These are phyloP conservation scores for Eudemis profundana DNA, from an alignment of 2,888 invertebrate species.

Conservation along the genomic window DNA sequence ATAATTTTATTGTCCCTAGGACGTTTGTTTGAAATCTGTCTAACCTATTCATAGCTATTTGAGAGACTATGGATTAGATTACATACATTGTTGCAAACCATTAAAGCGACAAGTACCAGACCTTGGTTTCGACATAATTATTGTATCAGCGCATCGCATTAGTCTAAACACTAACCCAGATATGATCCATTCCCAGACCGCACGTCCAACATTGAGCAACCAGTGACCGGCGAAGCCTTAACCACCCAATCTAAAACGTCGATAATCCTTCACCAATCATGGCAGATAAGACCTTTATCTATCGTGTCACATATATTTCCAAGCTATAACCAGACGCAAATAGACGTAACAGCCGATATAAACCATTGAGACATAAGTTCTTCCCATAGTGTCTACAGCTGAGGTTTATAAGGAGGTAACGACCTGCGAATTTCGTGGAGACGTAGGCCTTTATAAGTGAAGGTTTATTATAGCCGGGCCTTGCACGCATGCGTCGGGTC, in stretches of 20 bases:
- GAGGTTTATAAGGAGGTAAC: neutral
- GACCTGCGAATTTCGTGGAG: slow-evolving; percentile 4
- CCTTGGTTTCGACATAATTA: slow-evolving; percentile 22
- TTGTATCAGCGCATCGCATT: slow-evolving; percentile 8
- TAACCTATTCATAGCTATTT: too few relatives aligned
- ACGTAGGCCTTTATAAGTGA: slow-evolving; percentile 4
- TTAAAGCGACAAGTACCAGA: neutral
- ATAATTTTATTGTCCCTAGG: too few relatives aligned
- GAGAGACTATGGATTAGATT: neutral
- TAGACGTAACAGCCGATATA: neutral
- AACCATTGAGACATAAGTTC: neutral
- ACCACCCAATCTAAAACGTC: neutral
- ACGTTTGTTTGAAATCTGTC: too few relatives aligned
- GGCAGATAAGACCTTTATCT: neutral
- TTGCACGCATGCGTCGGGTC: too few relatives aligned
- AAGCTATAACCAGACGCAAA: neutral
- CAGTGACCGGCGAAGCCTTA: slow-evolving; percentile 2
- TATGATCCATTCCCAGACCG: slow-evolving; percentile 13
- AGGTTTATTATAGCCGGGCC: slow-evolving; percentile 21
- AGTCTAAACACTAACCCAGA: slow-evolving; percentile 21
- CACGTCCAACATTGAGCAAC: slow-evolving; percentile 24
- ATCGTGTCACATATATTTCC: neutral
- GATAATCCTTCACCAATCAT: neutral
- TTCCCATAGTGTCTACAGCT: neutral
- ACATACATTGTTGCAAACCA: neutral